Base-by-base conservation (phyloP, 2,888 invertebrate species). In the Dendrolimus pini region DNA sequence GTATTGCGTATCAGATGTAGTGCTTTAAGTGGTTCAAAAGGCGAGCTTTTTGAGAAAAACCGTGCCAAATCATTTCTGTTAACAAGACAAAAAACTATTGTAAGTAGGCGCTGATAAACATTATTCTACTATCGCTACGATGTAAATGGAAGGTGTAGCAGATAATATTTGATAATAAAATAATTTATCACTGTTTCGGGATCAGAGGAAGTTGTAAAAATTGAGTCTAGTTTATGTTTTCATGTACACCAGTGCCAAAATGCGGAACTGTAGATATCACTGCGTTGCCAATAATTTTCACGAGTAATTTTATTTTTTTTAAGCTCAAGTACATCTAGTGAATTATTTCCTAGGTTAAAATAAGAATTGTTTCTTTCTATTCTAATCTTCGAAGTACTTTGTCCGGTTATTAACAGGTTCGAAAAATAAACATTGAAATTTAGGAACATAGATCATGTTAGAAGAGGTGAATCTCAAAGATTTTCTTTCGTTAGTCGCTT, bases 401-500 rank as follows among this genome's bases (percentile, higher is more conserved):
- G 30, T 30, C 30, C 3, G 6, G 47, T 7, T 12, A 47, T 47
- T 47, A 47, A 47, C 9, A 8, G 47, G 12, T 47, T 3, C 8
- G 47, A 10, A 9, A 10, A 10, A 47, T 47, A 10, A 9, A 9
- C 2, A 12, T 47, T 47, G 7, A 12, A 30, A 9, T 47, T 8
- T 10, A 47, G 12, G 12, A 47, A 10, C 12, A 47, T 47, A 47
- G 9, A 47, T 10, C 9, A 47, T 47, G 10, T 47, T 47, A 10
- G 7, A 9, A 47, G 47, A 12, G 47, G 47, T 47, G 47, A 47
- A 41, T n/a, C 6, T 30, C 9, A n/a, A 54, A 54, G 54, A 54
- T 30, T 54, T 54, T 54, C 18, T 54, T 54, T n/a, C 41, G 54
- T 54, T 41, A 8, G 9, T 18, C 54, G 64, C 67, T 60, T 66